These are phyloP conservation scores for Tragelaphus oryx DNA, from an alignment of 2,797 vertebrate species.

Conservation along the genomic window DNA sequence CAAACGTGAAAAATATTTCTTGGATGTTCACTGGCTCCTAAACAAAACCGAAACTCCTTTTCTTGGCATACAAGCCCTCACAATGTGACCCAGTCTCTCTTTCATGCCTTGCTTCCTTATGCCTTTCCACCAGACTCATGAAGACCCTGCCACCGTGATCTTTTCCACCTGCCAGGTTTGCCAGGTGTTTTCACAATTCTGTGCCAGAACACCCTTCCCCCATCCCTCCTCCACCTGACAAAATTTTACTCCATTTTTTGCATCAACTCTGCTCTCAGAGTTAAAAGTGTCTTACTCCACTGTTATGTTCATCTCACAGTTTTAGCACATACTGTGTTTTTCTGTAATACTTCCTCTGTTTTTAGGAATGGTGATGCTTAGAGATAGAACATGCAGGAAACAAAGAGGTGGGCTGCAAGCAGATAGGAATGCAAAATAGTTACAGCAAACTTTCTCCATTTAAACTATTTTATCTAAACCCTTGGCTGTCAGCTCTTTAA, in stretches of 20 bases:
- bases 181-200: neutral
- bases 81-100: neutral
- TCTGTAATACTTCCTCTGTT: neutral
- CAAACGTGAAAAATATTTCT: neutral
- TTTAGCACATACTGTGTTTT: neutral
- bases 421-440: neutral
- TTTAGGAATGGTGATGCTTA: neutral
- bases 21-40: neutral
- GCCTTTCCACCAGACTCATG: neutral
- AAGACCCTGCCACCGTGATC: neutral
- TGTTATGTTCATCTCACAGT: neutral
- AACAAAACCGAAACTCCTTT: neutral
- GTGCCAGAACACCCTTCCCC: neutral
- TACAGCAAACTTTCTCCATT: neutral
- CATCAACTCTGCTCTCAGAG: neutral
- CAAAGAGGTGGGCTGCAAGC: neutral
- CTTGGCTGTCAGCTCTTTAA: neutral
- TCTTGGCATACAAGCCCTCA: neutral
- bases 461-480: conserved; percentile 28
- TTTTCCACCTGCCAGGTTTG: neutral
- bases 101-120: neutral
- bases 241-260: neutral
- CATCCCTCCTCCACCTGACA: neutral
- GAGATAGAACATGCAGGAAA: neutral
- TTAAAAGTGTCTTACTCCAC: neutral